Evolutionary conservation across 2,888 invertebrate species (phyloP).

Genomic region (Nycteola revayana): DNA sequence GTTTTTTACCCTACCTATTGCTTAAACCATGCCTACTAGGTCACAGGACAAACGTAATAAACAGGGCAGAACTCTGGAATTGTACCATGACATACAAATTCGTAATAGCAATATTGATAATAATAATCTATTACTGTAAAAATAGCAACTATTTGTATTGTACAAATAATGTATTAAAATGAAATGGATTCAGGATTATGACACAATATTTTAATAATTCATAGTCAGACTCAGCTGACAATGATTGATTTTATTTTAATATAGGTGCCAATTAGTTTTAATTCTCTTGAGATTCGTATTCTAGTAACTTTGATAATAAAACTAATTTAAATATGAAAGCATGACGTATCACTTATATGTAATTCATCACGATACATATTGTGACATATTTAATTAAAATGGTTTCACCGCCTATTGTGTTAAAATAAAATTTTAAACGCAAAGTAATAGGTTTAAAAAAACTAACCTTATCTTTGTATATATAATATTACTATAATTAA

Average conservation of each 20-base stretch:
- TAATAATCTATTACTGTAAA: too few species aligned
- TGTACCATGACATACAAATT: slow-evolving; percentile 22
- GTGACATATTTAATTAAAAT: slow-evolving; percentile 13
- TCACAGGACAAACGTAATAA: slow-evolving; percentile 10
- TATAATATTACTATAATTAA: slow-evolving; percentile 42
- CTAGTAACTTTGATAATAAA: slow-evolving; percentile 15
- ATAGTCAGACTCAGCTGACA: too few species aligned
- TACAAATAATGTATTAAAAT: too few species aligned
- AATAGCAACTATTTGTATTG: too few species aligned
- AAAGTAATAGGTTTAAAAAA: slow-evolving; percentile 27
- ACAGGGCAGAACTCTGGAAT: slow-evolving; percentile 16
- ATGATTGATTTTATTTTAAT: too few species aligned
- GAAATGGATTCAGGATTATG: too few species aligned
- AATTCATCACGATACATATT: slow-evolving; percentile 31
- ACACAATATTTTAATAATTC: too few species aligned
- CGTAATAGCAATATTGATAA: slow-evolving; percentile 12
- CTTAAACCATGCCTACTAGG: slow-evolving; percentile 28
- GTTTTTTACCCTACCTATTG: slow-evolving; percentile 58
- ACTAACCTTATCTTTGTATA: slow-evolving; percentile 47
- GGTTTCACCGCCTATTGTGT: slow-evolving; percentile 12
- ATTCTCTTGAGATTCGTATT: too few species aligned
- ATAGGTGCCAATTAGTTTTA: too few species aligned
- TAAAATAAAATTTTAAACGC: slow-evolving; percentile 33
- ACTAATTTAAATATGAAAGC: slow-evolving; percentile 30
- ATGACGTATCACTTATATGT: slow-evolving; percentile 15